phyloP scores from a whole-genome alignment of 2,113 vertebrate species.

The Naja naja region DNA sequence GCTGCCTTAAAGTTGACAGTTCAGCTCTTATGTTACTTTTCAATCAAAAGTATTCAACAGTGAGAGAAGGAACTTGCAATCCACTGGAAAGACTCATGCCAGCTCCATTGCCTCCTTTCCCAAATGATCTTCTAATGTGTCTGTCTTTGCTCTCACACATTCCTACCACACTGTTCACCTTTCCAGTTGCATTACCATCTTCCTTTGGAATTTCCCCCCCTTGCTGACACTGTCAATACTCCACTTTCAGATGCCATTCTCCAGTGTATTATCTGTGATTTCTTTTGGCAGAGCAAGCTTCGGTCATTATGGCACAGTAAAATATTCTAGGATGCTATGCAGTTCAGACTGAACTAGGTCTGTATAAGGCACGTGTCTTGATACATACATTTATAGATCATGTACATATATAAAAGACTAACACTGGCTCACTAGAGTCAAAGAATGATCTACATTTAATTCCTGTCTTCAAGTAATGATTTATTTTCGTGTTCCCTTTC shows the following conservation, averaged over 20 bases:
- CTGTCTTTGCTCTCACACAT: slow-evolving; percentile 43
- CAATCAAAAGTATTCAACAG: slow-evolving; percentile 43
- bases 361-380: slow-evolving; percentile 82
- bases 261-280: slow-evolving; percentile 55
- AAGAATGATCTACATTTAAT: slow-evolving; percentile 56
- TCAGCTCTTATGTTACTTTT: slow-evolving; percentile 42
- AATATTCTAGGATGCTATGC: slow-evolving; percentile 71
- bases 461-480: slow-evolving; percentile 72
- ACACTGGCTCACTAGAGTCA: slow-evolving; percentile 52
- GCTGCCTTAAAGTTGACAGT: slow-evolving; percentile 51
- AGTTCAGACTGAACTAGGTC: slow-evolving; percentile 72
- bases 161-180: background rate
- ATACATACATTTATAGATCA: slow-evolving; percentile 71
- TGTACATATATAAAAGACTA: slow-evolving; percentile 46
- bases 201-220: slow-evolving; percentile 25
- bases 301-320: slow-evolving; percentile 82
- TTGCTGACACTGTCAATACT: slow-evolving; percentile 39
- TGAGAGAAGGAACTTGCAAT: slow-evolving; percentile 40
- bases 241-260: slow-evolving; percentile 50
- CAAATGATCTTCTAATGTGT: slow-evolving; percentile 53
- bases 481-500: slow-evolving; percentile 77
- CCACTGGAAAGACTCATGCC: slow-evolving; percentile 22
- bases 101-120: slow-evolving; percentile 17
- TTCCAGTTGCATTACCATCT: slow-evolving; percentile 6
- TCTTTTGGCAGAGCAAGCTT: slow-evolving; percentile 73